Conservation (phyloP, 2,888 invertebrate species). For the Mythimna lalbum region DNA sequence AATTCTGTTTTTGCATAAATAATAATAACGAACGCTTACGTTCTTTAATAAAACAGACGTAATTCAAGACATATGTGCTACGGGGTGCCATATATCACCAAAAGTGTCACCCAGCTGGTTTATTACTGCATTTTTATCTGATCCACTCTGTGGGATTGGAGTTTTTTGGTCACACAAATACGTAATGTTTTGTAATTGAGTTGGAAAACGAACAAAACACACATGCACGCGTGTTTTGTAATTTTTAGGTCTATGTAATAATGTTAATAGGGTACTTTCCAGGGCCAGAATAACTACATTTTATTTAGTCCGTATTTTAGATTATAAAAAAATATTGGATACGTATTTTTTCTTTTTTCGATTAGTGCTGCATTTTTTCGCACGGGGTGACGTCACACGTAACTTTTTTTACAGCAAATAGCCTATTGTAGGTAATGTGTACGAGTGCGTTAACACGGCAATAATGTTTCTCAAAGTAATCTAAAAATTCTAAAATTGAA, state of each 20-base stretch:
- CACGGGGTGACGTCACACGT: no score
- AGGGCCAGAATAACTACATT: no score
- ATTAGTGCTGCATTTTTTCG: no score
- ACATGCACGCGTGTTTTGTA: not conserved
- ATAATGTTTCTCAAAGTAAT: no score
- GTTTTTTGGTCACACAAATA: constrained; percentile 21
- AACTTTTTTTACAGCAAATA: no score
- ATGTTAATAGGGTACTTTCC: no score
- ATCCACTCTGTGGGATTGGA: constrained; percentile 52
- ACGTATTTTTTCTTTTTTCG: no score
- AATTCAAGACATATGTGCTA: constrained; percentile 61
- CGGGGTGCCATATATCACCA: constrained; percentile 65
- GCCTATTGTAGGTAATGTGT: no score
- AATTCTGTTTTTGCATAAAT: constrained; percentile 20
- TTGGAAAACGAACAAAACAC: not conserved
- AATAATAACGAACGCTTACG: constrained; percentile 1
- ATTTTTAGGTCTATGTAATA: not conserved
- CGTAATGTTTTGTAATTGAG: constrained; percentile 12
- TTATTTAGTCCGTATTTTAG: no score
- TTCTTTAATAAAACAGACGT: constrained; percentile 64
- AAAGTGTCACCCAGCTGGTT: constrained; percentile 62
- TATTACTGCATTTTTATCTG: constrained; percentile 70
- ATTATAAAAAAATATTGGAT: no score
- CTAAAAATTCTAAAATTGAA: not conserved
- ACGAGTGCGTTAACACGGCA: no score